Percentiles rank a stretch among this genome's conserved stretches.
phyloP scores from a whole-genome alignment of 1,140 invertebrate species.

The Paramacrobiotus metropolitanus region DNA sequence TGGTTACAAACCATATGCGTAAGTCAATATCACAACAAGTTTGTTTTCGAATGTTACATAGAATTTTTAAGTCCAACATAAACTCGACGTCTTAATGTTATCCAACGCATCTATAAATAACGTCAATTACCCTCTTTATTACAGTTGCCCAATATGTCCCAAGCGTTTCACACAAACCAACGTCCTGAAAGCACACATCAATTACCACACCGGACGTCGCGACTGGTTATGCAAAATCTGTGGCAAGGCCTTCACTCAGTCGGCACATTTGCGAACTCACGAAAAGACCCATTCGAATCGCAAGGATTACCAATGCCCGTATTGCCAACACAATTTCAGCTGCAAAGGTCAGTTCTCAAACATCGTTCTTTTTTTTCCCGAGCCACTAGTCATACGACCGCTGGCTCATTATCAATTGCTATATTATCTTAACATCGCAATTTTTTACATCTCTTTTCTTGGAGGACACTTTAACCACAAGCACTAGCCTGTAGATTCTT shows the following conservation, averaged over 20 bases:
- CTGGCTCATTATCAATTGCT: not conserved
- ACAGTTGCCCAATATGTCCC: conserved; percentile 6
- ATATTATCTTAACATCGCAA: no score
- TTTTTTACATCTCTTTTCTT: no score
- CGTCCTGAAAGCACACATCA: conserved; percentile 8
- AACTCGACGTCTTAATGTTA: no score
- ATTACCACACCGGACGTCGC: conserved; percentile 8
- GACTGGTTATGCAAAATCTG: conserved; percentile 6
- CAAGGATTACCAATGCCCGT: conserved; percentile 6
- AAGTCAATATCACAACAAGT: no score
- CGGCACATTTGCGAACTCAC: conserved; percentile 9
- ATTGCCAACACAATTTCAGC: not conserved
- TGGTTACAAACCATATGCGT: no score
- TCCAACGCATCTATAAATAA: no score
- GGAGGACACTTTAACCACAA: no score
- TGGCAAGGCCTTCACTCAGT: conserved; percentile 8
- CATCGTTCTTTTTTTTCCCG: no score
- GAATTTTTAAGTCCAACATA: no score
- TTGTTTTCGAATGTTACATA: no score
- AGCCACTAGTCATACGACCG: not conserved
- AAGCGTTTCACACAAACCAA: conserved; percentile 6
- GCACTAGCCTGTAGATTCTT: no score
- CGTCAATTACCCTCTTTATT: no score
- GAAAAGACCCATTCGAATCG: conserved; percentile 7
- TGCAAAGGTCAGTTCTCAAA: not conserved